A percentile compares a stretch with the other conserved stretches of the same genome.
phyloP scores from a whole-genome alignment of 1,140 invertebrate species.

The Cydia splendana region DNA sequence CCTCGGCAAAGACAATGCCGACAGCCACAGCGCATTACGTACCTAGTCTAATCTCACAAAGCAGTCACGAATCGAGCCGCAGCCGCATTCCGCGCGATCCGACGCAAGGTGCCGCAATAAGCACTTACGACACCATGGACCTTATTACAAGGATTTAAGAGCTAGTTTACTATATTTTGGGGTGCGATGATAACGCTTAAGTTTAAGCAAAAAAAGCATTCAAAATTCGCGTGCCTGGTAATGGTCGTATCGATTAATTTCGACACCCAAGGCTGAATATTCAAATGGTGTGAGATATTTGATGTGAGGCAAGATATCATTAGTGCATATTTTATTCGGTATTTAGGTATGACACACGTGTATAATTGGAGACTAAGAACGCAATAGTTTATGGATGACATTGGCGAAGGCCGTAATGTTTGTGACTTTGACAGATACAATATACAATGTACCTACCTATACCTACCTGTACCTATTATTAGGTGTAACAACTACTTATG shows the following conservation, averaged over 20 bases:
- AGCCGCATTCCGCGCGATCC: slow-evolving; percentile 48
- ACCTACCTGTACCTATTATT: no score
- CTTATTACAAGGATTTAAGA: neutral
- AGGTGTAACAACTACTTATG: no score
- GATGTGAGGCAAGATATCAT: neutral
- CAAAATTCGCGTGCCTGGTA: slow-evolving; percentile 22
- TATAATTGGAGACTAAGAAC: no score
- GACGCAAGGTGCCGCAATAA: slow-evolving; percentile 23
- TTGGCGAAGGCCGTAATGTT: no score
- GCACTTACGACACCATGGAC: neutral
- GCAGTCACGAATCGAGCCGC: slow-evolving; percentile 47
- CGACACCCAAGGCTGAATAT: slow-evolving; percentile 19
- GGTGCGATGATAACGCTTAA: neutral
- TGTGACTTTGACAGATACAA: no score
- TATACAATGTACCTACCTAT: no score
- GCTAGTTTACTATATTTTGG: neutral
- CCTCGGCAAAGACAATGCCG: slow-evolving; percentile 20
- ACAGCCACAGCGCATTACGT: slow-evolving; percentile 38
- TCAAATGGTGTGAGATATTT: neutral
- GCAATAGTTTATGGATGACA: no score
- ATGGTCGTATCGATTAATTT: slow-evolving; percentile 10
- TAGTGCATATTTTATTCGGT: slow-evolving; percentile 2
- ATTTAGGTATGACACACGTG: neutral
- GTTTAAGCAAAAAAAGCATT: slow-evolving; percentile 19
- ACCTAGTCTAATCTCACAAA: slow-evolving; percentile 40